A percentile compares a stretch with the other conserved stretches of the same genome.
These are phyloP conservation scores for Erythrolamprus reginae DNA, from an alignment of 2,113 vertebrate species.

Conservation along the genomic window DNA sequence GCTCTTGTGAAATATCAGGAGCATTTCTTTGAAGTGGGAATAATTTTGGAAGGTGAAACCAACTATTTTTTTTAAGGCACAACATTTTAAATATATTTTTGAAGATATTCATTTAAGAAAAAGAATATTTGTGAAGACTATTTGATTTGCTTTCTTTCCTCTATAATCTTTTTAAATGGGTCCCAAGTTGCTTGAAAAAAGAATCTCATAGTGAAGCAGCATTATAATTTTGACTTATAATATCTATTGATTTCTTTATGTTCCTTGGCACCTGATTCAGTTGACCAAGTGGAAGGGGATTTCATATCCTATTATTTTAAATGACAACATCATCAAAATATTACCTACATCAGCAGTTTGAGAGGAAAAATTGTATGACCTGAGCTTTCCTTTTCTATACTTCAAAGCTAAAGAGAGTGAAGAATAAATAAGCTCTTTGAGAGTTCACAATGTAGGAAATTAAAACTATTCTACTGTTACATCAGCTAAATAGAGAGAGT, in stretches of 20 bases:
- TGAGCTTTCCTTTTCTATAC: background rate
- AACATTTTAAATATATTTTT: background rate
- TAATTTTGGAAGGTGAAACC: background rate
- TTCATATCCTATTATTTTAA: slow-evolving; percentile 36
- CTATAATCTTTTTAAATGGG: background rate
- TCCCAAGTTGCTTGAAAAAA: background rate
- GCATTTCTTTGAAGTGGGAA: background rate
- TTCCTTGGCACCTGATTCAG: background rate
- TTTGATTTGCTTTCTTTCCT: background rate
- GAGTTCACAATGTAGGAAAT: background rate
- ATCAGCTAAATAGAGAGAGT: background rate
- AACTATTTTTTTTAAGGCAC: background rate
- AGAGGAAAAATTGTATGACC: background rate
- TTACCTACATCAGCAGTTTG: background rate
- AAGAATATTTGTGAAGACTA: background rate
- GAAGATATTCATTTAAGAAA: background rate
- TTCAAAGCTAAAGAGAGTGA: background rate
- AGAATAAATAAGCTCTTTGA: background rate
- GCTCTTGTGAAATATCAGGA: background rate
- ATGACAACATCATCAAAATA: slow-evolving; percentile 34
- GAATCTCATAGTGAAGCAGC: slow-evolving; percentile 3
- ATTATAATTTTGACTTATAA: slow-evolving; percentile 22
- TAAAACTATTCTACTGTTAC: background rate
- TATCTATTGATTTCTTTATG: slow-evolving; percentile 18
- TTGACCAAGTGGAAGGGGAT: slow-evolving; percentile 21